These are phyloP conservation scores for Ciconia stormi DNA, from an alignment of 2,113 vertebrate genomes.

Conservation along the genomic window DNA sequence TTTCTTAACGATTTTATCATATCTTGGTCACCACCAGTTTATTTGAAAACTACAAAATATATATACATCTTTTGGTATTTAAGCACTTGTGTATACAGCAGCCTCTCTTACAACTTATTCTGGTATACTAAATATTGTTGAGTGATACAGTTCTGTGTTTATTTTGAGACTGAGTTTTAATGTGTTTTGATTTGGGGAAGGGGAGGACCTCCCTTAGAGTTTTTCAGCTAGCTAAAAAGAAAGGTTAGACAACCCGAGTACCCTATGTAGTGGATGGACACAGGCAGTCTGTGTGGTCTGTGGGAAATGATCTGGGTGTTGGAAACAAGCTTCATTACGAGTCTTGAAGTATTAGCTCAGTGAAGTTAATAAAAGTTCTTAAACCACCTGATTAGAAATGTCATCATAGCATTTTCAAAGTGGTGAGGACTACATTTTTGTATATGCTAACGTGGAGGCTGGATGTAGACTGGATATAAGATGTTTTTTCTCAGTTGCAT, in stretches of 20 bases:
- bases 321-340: not conserved
- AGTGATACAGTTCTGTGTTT: not conserved
- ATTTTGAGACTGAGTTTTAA: not conserved
- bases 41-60: not conserved
- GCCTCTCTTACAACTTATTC: not conserved
- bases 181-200: not conserved
- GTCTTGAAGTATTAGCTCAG: not conserved
- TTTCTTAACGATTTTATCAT: not conserved
- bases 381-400: not conserved
- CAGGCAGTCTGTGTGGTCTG: not conserved
- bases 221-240: not conserved
- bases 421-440: not conserved
- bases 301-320: not conserved
- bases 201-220: not conserved
- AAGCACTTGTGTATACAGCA: not conserved
- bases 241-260: not conserved
- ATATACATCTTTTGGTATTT: not conserved
- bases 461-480: not conserved
- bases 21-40: not conserved
- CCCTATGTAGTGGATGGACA: not conserved
- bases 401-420: not conserved
- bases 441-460: not conserved
- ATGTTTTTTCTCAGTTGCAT: not conserved
- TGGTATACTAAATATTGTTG: not conserved
- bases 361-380: not conserved